A percentile compares a stretch with the other conserved stretches of the same genome.
Evolutionary conservation across 2,888 invertebrate genomes (phyloP).

Genomic region (Malachius bipustulatus): DNA sequence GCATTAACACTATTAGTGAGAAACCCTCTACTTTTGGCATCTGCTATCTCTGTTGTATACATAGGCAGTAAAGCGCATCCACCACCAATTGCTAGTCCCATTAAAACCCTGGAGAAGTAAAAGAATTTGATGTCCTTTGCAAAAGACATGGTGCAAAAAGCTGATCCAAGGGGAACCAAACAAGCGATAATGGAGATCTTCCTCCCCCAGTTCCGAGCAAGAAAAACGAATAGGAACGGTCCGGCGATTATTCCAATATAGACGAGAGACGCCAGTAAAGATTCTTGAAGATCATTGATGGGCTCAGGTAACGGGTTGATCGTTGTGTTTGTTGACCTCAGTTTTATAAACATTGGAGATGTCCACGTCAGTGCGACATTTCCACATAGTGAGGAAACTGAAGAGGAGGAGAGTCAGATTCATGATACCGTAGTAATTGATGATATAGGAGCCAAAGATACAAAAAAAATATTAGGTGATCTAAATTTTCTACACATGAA

Average conservation of each 20-base stretch:
- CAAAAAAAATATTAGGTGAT: no score
- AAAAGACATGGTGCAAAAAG: conserved; percentile 22
- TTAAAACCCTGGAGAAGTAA: conserved; percentile 37
- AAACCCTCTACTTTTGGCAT: conserved; percentile 64
- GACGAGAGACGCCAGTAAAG: conserved; percentile 42
- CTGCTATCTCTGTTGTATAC: conserved; percentile 75
- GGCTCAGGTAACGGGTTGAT: conserved; percentile 30
- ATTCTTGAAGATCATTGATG: conserved; percentile 33
- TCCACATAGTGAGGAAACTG: no score
- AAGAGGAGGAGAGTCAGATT: no score
- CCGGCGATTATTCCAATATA: conserved; percentile 45
- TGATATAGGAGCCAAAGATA: no score
- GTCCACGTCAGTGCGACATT: no score
- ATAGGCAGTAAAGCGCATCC: conserved; percentile 64
- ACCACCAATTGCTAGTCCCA: conserved; percentile 57
- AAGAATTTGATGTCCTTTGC: conserved; percentile 20
- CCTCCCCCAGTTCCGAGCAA: conserved; percentile 52
- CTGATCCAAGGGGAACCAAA: conserved; percentile 22
- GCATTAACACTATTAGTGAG: conserved; percentile 53
- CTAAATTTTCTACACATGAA: no score
- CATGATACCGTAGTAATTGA: no score
- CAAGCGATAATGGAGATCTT: conserved; percentile 52
- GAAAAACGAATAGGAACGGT: conserved; percentile 53
- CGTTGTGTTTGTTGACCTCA: conserved; percentile 23
- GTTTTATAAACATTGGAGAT: conserved; percentile 15